Evolutionary conservation across 2,113 vertebrate genomes (phyloP).

Genomic region (Leiothrix lutea): DNA sequence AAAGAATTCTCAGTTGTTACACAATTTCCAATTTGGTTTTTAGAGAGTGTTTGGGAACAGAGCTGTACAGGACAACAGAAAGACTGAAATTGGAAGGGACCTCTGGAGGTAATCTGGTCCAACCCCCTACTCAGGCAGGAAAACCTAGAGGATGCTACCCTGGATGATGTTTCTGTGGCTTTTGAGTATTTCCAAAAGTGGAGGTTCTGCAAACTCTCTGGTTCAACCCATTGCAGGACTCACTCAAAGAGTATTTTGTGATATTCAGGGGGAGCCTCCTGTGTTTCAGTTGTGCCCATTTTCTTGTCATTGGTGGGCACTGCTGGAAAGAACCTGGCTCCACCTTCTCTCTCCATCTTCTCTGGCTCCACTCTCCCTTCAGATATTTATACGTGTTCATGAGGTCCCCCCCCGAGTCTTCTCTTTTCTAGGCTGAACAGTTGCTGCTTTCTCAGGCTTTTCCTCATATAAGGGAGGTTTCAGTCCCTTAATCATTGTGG

Average conservation of each 20-base stretch:
- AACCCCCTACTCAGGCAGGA: not conserved
- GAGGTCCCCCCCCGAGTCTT: accelerated
- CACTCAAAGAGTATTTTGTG: not conserved
- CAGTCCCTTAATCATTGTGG: not conserved
- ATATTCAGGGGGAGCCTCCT: not conserved
- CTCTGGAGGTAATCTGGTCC: not conserved
- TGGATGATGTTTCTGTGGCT: not conserved
- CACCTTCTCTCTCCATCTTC: not conserved
- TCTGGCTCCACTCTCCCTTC: not conserved
- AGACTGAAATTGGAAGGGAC: not conserved
- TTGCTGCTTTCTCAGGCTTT: not conserved
- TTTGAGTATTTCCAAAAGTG: not conserved
- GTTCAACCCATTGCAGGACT: not conserved
- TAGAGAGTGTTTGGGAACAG: not conserved
- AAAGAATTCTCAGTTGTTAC: not conserved
- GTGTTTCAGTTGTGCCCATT: not conserved
- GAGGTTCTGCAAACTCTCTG: not conserved
- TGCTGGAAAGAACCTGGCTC: not conserved
- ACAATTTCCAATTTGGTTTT: not conserved
- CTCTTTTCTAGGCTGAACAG: not conserved
- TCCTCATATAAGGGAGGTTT: not conserved
- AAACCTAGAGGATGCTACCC: not conserved
- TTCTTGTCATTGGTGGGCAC: not conserved
- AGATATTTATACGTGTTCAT: not conserved
- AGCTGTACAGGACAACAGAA: not conserved